phyloP scores from a whole-genome alignment of 2,113 vertebrate species.

The Pandion haliaetus region DNA sequence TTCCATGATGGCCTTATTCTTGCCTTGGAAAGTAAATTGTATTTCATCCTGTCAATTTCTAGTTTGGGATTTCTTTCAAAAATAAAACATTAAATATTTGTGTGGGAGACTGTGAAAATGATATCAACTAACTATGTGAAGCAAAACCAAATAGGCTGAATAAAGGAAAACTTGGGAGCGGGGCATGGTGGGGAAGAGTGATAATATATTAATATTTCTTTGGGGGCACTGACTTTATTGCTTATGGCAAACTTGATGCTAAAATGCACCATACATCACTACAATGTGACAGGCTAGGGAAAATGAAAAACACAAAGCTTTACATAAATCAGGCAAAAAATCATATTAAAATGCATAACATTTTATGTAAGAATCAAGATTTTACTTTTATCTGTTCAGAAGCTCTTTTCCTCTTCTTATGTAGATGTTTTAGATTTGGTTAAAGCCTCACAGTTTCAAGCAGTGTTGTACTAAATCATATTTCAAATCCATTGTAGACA shows the following conservation, averaged over 20 bases:
- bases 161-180: constrained; percentile 46
- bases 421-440: constrained; percentile 63
- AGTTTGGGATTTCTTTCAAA: constrained; percentile 12
- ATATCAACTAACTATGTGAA: constrained; percentile 39
- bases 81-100: constrained; percentile 62
- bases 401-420: constrained; percentile 43
- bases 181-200: constrained; percentile 8
- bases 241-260: constrained; percentile 64
- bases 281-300: constrained; percentile 64
- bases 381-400: constrained; percentile 67
- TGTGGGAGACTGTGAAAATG: constrained; percentile 16
- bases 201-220: constrained; percentile 73
- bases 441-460: constrained; percentile 49
- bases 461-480: constrained; percentile 43
- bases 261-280: constrained; percentile 69
- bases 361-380: constrained; percentile 71
- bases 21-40: not conserved
- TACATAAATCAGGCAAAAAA: constrained; percentile 75
- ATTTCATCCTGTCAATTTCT: constrained; percentile 22
- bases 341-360: constrained; percentile 73
- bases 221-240: constrained; percentile 61
- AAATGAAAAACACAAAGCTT: constrained; percentile 78
- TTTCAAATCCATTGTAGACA: constrained; percentile 58
- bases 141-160: constrained; percentile 60
- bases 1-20: not conserved